phyloP scores from a whole-genome alignment of 2,888 invertebrate genomes.

The Agrotis exclamationis region DNA sequence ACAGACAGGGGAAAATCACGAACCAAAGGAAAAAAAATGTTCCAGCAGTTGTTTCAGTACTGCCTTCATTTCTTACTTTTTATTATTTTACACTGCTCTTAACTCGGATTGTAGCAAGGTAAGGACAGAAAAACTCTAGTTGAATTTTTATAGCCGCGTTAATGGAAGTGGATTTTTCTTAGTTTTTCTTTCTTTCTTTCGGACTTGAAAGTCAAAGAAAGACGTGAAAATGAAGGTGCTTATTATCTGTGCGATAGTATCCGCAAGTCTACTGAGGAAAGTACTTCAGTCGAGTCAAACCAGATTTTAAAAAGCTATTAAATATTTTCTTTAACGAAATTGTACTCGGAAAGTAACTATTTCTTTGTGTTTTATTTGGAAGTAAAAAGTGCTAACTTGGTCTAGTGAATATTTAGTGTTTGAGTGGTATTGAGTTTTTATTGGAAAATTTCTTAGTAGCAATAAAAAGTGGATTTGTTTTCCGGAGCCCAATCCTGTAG shows the following conservation, averaged over 20 bases:
- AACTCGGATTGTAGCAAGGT: conserved; percentile 27
- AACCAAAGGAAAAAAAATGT: conserved; percentile 40
- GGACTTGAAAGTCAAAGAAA: conserved; percentile 19
- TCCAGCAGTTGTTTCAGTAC: conserved; percentile 40
- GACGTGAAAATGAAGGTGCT: conserved; percentile 26
- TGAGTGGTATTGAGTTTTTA: too few relatives aligned
- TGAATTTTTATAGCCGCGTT: conserved; percentile 42
- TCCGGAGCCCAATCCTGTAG: too few relatives aligned
- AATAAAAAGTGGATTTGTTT: too few relatives aligned
- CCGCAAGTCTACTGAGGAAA: conserved; percentile 19
- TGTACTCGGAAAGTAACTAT: not conserved
- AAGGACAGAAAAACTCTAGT: conserved; percentile 17
- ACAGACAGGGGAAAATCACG: conserved; percentile 43
- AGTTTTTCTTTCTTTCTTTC: conserved; percentile 21
- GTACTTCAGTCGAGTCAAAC: conserved; percentile 17
- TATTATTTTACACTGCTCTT: conserved; percentile 40
- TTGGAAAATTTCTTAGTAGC: too few relatives aligned
- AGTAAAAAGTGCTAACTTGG: not conserved
- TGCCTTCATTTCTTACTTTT: conserved; percentile 46
- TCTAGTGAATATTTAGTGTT: too few relatives aligned
- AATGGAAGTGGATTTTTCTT: conserved; percentile 35
- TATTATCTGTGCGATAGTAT: conserved; percentile 4
- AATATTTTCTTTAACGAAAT: conserved; percentile 7
- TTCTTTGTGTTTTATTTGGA: not conserved
- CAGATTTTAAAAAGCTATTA: conserved; percentile 22